Conservation (phyloP, 2,113 vertebrate genomes). For the Lepus europaeus region DNA sequence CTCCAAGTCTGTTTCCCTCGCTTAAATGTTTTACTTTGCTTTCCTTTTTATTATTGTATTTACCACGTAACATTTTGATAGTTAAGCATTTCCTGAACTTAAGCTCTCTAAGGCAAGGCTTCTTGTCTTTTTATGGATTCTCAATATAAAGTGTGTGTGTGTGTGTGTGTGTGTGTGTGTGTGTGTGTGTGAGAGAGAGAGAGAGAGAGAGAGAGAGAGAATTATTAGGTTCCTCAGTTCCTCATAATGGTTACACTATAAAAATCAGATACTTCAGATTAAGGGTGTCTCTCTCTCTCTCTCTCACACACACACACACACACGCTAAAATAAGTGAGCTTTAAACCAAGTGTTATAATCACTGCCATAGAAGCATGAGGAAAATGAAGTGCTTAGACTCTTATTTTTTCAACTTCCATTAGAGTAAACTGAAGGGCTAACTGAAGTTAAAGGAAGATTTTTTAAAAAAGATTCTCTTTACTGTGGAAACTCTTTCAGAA, state of each 20-base stretch:
- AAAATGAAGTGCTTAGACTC: neutral
- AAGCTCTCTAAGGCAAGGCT: neutral
- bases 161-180: too few species aligned
- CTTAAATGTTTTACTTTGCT: neutral
- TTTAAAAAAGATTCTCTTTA: slow-evolving; percentile 32
- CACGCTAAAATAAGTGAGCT: neutral
- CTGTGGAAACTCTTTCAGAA: slow-evolving; percentile 32
- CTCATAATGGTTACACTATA: too few species aligned
- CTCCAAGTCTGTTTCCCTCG: slow-evolving; percentile 48
- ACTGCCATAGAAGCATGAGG: neutral
- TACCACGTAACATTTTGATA: neutral
- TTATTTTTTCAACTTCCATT: slow-evolving; percentile 15
- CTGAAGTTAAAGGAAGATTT: slow-evolving; percentile 48
- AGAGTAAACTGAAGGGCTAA: slow-evolving; percentile 29
- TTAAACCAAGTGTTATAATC: slow-evolving; percentile 17
- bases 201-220: too few species aligned
- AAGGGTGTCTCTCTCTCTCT: neutral
- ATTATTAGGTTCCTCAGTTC: too few species aligned
- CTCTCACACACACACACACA: neutral
- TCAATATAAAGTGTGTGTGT: neutral
- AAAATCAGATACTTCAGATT: neutral
- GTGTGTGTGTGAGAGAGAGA: too few species aligned
- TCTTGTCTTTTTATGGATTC: neutral
- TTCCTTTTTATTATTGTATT: slow-evolving; percentile 16
- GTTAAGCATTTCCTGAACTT: slow-evolving; percentile 33